Base-by-base conservation (phyloP, 2,888 invertebrate species). In the Monoplex corrugatus region DNA sequence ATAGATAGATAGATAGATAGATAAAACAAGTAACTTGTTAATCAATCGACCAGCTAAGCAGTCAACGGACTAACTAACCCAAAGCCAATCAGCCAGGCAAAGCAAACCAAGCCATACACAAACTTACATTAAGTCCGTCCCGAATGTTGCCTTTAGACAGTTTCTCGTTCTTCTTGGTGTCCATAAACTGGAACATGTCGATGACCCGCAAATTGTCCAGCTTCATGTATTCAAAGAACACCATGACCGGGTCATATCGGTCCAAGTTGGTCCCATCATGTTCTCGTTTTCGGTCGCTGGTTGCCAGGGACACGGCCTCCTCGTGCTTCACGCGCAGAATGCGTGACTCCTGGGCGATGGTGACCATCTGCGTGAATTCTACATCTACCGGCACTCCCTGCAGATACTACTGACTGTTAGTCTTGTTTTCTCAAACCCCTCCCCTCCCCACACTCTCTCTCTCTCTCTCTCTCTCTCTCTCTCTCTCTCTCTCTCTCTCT, bases 161-260 rank as follows among this genome's bases (percentile, higher is more conserved):
- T 43, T 92, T 92, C 23, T 93, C 94, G n/a, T 93, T 92, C 63
- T 93, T 92, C 78, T 91, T 90, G 10, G 92, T 90, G 90, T 95
- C 95, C 40, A 95, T 92, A 86, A 92, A 93, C 90, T 94, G 93
- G 91, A 95, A 95, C 86, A 95, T 92, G 90, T 95, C 95, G 38
- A 95, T 94, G 23, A 95, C 90, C 38, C 95, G 89, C 19, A 95
- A 91, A 90, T 94, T 94, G 91, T 94, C 94, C 90, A 93, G 92
- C 72, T 93, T 91, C 94, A 94, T 95, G 90, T 94, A 95, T 87
- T 95, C 95, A 50, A 95, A 93, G 19, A 95, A 89, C 50, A 95
- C 93, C 91, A 93, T 91, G 13, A 94, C 92, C 1, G 94, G 94
- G 85, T 94, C 94, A 87, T 92, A 94, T 45, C 92, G 89, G 89